These are phyloP conservation scores for Cryptoprocta ferox DNA, from an alignment of 2,797 vertebrate genomes.

Conservation along the genomic window DNA sequence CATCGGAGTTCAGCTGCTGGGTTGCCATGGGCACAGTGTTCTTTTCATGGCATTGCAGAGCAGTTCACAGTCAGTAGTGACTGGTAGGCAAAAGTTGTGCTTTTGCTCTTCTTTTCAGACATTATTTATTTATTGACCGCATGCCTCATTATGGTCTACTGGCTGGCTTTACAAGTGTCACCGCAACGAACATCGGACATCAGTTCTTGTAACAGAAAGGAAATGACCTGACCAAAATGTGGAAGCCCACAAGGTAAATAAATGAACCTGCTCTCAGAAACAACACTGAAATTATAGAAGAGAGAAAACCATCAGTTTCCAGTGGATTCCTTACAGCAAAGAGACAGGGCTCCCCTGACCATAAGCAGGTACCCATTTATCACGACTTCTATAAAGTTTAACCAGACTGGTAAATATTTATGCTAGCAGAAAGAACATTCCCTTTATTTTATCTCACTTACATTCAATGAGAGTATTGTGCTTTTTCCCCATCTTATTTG, in stretches of 20 bases:
- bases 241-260: slow-evolving; percentile 56
- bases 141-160: slow-evolving; percentile 47
- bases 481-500: slow-evolving; percentile 51
- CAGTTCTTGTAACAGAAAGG: slow-evolving; percentile 39
- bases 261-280: slow-evolving; percentile 36
- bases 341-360: not conserved
- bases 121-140: slow-evolving; percentile 69
- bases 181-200: slow-evolving; percentile 22
- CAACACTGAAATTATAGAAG: slow-evolving; percentile 1
- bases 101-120: slow-evolving; percentile 62
- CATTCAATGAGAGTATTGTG: slow-evolving; percentile 37
- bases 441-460: slow-evolving; percentile 53
- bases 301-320: slow-evolving; percentile 38
- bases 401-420: slow-evolving; percentile 58
- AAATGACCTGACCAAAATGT: slow-evolving; percentile 55
- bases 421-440: slow-evolving; percentile 29
- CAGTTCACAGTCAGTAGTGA: slow-evolving; percentile 48
- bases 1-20: slow-evolving; percentile 42
- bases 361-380: not conserved
- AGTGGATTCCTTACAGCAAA: not conserved
- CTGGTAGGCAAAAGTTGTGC: slow-evolving; percentile 28
- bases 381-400: slow-evolving; percentile 23
- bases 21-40: slow-evolving; percentile 67
- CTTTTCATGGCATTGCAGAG: slow-evolving; percentile 44
- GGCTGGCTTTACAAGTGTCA: slow-evolving; percentile 55